A percentile compares a stretch with the other conserved stretches of the same genome.
phyloP scores from a whole-genome alignment of 2,113 vertebrate genomes.

The Brachyistius frenatus region DNA sequence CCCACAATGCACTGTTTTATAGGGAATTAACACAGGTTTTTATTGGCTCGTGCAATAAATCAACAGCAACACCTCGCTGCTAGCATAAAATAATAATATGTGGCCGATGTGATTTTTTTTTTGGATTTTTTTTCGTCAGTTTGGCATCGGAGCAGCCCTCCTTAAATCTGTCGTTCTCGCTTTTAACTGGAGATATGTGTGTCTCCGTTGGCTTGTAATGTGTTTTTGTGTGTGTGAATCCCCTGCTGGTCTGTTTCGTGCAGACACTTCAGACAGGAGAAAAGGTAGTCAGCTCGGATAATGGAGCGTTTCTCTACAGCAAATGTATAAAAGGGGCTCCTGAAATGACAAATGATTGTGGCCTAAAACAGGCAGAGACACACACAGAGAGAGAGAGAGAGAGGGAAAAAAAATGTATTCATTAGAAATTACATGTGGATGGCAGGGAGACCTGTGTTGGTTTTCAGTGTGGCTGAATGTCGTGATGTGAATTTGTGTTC shows the following conservation, averaged over 20 bases:
- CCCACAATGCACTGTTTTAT: slow-evolving; percentile 69
- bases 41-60: slow-evolving; percentile 67
- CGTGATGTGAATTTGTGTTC: slow-evolving; percentile 60
- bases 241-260: slow-evolving; percentile 74
- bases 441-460: slow-evolving; percentile 28
- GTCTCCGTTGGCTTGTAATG: slow-evolving; percentile 50
- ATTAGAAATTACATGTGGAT: slow-evolving; percentile 72
- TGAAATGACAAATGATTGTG: slow-evolving; percentile 81
- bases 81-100: slow-evolving; percentile 49
- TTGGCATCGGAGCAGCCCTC: slow-evolving; percentile 51
- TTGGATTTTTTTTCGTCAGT: slow-evolving; percentile 30
- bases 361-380: slow-evolving; percentile 68
- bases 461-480: slow-evolving; percentile 43
- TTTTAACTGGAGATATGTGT: slow-evolving; percentile 55
- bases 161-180: slow-evolving; percentile 53
- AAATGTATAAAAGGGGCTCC: slow-evolving; percentile 72
- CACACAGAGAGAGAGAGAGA: neutral
- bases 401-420: slow-evolving; percentile 59
- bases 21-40: slow-evolving; percentile 69
- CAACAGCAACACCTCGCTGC: slow-evolving; percentile 42
- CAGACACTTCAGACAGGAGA: slow-evolving; percentile 73
- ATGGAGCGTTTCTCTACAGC: slow-evolving; percentile 74
- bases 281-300: slow-evolving; percentile 74
- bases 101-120: neutral
- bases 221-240: slow-evolving; percentile 70